Conservation (phyloP, 2,888 invertebrate genomes). For the Nymphalis urticae region DNA sequence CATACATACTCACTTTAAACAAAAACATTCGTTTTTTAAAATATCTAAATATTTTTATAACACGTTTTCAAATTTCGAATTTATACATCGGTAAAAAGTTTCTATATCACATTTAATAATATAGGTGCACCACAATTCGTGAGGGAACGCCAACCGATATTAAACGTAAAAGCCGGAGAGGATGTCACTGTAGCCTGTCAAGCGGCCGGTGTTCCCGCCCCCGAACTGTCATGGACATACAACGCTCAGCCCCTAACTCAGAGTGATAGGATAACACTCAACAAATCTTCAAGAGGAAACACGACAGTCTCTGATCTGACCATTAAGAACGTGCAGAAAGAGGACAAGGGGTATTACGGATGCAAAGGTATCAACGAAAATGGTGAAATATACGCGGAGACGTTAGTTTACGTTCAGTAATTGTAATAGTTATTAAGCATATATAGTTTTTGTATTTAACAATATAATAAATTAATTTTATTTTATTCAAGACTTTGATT, state of each 20-base stretch:
- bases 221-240: constrained; percentile 54
- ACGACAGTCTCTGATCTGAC: constrained; percentile 48
- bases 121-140: constrained; percentile 57
- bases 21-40: too few species aligned
- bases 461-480: not conserved
- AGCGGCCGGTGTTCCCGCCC: constrained; percentile 51
- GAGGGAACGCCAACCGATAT: constrained; percentile 47
- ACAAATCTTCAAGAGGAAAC: constrained; percentile 26
- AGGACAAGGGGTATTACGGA: constrained; percentile 64
- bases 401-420: constrained; percentile 39
- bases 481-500: not conserved
- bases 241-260: constrained; percentile 52
- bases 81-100: not conserved
- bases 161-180: constrained; percentile 48
- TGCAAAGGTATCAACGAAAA: constrained; percentile 56
- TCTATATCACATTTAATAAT: not conserved
- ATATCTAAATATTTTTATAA: too few species aligned
- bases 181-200: constrained; percentile 61
- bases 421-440: not conserved
- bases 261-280: constrained; percentile 41
- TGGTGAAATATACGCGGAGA: constrained; percentile 57
- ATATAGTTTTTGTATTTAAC: not conserved
- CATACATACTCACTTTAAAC: too few species aligned
- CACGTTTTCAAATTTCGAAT: not conserved
- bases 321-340: constrained; percentile 54